Percentiles rank a stretch among this genome's conserved stretches.
These are phyloP conservation scores for Euzophera pinguis DNA, from an alignment of 2,888 invertebrate genomes.

Conservation along the genomic window DNA sequence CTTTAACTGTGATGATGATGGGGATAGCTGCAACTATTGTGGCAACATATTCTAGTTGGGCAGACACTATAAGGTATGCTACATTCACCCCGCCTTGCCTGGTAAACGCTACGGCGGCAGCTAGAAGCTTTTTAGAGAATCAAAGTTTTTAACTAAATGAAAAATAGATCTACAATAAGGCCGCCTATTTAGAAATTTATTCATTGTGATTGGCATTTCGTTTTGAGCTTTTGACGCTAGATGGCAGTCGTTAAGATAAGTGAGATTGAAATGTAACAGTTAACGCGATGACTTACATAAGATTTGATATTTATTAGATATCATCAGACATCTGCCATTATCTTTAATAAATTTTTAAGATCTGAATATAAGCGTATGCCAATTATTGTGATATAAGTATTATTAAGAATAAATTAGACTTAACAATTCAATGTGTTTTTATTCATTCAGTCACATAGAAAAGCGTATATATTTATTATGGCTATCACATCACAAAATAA, in stretches of 20 bases:
- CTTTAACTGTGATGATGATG: constrained; percentile 79
- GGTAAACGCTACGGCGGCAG: constrained; percentile 79
- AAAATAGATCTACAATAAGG: too few relatives aligned
- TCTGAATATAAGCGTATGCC: neutral
- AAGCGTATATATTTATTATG: constrained; percentile 1
- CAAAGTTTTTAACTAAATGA: neutral
- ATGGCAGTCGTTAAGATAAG: too few relatives aligned
- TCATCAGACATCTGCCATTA: too few relatives aligned
- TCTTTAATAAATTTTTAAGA: neutral
- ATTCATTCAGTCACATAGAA: constrained; percentile 31
- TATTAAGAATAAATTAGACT: constrained; percentile 19
- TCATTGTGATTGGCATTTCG: too few relatives aligned
- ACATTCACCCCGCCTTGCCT: constrained; percentile 87
- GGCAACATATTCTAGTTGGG: constrained; percentile 86
- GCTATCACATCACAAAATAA: neutral
- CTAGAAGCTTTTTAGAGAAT: constrained; percentile 47
- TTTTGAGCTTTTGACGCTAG: too few relatives aligned
- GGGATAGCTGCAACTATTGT: constrained; percentile 83
- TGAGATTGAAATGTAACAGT: too few relatives aligned
- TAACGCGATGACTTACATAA: too few relatives aligned
- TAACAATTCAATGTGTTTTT: constrained; percentile 32
- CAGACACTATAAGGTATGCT: constrained; percentile 81
- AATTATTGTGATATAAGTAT: constrained; percentile 15
- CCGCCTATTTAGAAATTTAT: too few relatives aligned
- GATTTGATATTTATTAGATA: too few relatives aligned